A percentile compares a stretch with the other conserved stretches of the same genome.
phyloP scores from a whole-genome alignment of 2,113 vertebrate genomes.

The Eclectus roratus region DNA sequence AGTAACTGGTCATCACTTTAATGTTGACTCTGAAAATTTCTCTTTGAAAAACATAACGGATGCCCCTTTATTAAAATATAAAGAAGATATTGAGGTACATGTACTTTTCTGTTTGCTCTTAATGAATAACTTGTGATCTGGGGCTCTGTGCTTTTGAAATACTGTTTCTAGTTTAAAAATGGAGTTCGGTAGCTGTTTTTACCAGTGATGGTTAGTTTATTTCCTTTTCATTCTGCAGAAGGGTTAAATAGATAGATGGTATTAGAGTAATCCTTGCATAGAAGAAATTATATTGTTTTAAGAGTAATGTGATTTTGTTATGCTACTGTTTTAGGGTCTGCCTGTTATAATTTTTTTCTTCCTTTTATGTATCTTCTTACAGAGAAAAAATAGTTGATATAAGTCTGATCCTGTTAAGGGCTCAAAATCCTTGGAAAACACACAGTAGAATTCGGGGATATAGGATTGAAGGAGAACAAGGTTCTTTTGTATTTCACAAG shows the following conservation, averaged over 20 bases:
- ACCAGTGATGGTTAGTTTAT: neutral
- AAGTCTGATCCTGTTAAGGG: neutral
- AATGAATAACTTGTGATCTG: neutral
- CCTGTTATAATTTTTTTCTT: neutral
- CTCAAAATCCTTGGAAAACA: neutral
- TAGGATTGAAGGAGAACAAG: neutral
- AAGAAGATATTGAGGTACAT: constrained; percentile 85
- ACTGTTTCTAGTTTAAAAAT: neutral
- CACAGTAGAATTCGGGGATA: neutral
- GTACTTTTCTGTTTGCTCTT: neutral
- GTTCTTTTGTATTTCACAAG: neutral
- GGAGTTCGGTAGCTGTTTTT: neutral
- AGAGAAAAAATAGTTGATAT: neutral
- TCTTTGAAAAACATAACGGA: constrained; percentile 78
- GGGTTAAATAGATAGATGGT: neutral
- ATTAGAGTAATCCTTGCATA: neutral
- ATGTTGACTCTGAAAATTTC: constrained; percentile 77
- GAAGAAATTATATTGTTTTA: neutral
- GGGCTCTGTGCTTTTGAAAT: neutral
- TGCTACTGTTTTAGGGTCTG: neutral
- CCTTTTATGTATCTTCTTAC: neutral
- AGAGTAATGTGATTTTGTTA: neutral
- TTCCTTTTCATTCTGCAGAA: neutral
- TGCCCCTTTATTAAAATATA: constrained; percentile 77
- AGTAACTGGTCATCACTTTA: constrained; percentile 76